phyloP scores from a whole-genome alignment of 2,888 invertebrate genomes.

The Heliconius aoede region DNA sequence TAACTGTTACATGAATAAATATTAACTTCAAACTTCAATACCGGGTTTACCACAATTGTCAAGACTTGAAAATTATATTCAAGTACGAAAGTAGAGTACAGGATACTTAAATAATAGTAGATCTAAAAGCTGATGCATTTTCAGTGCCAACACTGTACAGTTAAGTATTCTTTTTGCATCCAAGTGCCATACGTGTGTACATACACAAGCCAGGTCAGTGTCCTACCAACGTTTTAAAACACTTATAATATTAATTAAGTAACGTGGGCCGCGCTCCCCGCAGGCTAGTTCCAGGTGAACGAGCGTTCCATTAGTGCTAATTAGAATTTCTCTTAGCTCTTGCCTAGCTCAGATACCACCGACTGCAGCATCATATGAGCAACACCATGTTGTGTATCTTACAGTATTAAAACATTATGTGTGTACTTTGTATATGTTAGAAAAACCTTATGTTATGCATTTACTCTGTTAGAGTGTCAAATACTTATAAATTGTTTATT shows the following conservation, averaged over 20 bases:
- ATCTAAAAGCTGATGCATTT: conserved; percentile 25
- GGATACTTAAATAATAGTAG: conserved; percentile 18
- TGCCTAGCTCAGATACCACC: conserved; percentile 26
- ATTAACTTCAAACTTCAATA: neutral
- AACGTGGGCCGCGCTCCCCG: conserved; percentile 53
- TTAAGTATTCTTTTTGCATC: conserved; percentile 23
- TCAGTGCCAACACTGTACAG: conserved; percentile 33
- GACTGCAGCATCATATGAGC: conserved; percentile 12
- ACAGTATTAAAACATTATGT: conserved; percentile 3
- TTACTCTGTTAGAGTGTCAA: neutral
- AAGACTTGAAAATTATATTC: neutral
- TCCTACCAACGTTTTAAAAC: conserved; percentile 46
- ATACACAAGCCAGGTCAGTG: conserved; percentile 41
- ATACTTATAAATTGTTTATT: neutral
- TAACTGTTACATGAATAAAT: conserved; percentile 10
- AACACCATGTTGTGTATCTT: neutral
- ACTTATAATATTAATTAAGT: conserved; percentile 54
- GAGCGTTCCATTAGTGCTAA: conserved; percentile 76
- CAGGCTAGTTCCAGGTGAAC: conserved; percentile 68
- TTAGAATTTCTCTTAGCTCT: conserved; percentile 70
- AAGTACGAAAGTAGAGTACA: conserved; percentile 22
- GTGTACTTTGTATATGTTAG: neutral
- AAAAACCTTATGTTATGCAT: neutral
- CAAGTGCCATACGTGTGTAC: conserved; percentile 22
- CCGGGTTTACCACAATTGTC: neutral